Conservation (phyloP, 2,797 vertebrate species). For the Pangasius larnaudii region DNA sequence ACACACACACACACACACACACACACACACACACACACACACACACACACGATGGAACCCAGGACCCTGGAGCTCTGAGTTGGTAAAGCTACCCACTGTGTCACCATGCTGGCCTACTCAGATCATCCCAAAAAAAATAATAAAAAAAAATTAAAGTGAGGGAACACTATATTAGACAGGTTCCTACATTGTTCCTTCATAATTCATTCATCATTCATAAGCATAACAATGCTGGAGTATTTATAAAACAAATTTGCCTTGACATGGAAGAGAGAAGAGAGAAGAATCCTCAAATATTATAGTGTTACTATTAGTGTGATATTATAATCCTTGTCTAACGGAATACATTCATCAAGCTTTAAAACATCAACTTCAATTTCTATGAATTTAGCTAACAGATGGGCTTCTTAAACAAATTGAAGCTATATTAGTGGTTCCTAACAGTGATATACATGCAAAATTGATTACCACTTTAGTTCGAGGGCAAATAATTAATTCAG, state of each 20-base stretch:
- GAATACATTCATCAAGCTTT: not conserved
- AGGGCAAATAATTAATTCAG: constrained; percentile 6
- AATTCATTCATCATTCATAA: not conserved
- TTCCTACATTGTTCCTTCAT: not conserved
- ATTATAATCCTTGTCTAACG: not conserved
- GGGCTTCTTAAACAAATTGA: not conserved
- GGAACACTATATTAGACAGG: not conserved
- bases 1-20: not conserved
- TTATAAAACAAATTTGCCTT: not conserved
- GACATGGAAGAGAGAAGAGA: not conserved
- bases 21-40: no score
- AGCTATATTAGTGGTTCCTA: not conserved
- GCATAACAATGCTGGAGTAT: not conserved
- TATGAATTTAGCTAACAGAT: not conserved
- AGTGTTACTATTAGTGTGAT: not conserved
- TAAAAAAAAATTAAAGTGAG: not conserved
- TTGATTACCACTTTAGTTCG: not conserved
- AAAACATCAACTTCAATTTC: constrained; percentile 7
- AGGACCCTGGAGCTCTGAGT: not conserved
- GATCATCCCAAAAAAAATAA: not conserved
- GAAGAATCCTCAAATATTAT: not conserved
- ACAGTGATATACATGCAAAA: not conserved
- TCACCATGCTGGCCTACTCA: not conserved
- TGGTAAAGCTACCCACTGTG: not conserved
- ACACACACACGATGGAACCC: no score